Percentiles rank a stretch among this genome's conserved stretches.
These are phyloP conservation scores for Fukomys damarensis DNA, from an alignment of 2,113 vertebrate species.

Conservation along the genomic window DNA sequence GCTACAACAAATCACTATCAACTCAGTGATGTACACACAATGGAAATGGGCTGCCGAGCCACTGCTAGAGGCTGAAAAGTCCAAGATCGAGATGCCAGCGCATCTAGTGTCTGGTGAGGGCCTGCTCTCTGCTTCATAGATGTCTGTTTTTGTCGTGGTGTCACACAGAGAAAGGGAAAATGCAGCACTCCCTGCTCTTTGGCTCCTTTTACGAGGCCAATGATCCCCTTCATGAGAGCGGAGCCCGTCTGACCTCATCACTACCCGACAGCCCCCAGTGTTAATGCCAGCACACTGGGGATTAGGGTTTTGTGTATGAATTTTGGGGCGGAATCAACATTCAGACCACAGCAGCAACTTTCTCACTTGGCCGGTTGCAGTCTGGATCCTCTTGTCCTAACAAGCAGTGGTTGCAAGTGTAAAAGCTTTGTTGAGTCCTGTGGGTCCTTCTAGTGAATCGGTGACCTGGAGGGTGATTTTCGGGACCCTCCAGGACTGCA, in stretches of 20 bases:
- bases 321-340: not conserved
- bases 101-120: not conserved
- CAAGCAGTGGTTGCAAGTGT: not conserved
- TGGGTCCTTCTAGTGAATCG: not conserved
- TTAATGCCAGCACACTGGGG: not conserved
- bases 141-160: not conserved
- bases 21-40: not conserved
- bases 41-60: not conserved
- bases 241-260: not conserved
- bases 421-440: not conserved
- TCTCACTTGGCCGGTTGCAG: not conserved
- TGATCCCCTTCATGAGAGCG: not conserved
- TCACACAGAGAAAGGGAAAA: not conserved
- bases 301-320: not conserved
- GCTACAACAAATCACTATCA: not conserved
- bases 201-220: not conserved
- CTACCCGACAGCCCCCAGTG: too few relatives aligned
- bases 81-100: not conserved
- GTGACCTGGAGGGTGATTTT: not conserved
- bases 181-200: not conserved
- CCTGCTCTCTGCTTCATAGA: not conserved
- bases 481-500: not conserved
- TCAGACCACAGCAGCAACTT: too few relatives aligned
- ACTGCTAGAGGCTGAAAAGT: not conserved
- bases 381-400: not conserved